phyloP scores from a whole-genome alignment of 1,140 invertebrate species.

The Vanessa tameamea region DNA sequence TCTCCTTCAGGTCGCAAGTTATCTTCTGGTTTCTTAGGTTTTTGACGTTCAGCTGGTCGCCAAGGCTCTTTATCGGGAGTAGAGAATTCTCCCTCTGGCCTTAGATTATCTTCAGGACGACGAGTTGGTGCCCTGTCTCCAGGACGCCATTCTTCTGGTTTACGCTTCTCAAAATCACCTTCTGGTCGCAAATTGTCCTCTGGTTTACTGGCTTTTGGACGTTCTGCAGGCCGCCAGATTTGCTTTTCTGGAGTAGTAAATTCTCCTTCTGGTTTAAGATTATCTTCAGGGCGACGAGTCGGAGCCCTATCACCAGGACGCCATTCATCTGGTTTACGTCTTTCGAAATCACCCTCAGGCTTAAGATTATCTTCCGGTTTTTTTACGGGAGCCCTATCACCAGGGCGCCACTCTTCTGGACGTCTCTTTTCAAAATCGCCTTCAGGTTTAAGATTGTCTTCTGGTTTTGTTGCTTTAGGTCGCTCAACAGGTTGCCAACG shows the following conservation, averaged over 20 bases:
- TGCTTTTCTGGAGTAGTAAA: constrained; percentile 76
- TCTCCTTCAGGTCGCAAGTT: constrained; percentile 79
- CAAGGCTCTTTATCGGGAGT: constrained; percentile 78
- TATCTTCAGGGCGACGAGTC: constrained; percentile 71
- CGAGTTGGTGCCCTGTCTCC: constrained; percentile 79
- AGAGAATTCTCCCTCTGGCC: constrained; percentile 83
- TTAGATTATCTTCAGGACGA: constrained; percentile 82
- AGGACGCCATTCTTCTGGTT: constrained; percentile 72
- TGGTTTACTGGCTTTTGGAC: constrained; percentile 61
- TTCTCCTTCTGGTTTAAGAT: constrained; percentile 82
- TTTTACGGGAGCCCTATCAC: constrained; percentile 79
- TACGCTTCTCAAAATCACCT: constrained; percentile 79
- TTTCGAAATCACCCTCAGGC: constrained; percentile 82
- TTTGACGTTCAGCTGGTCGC: constrained; percentile 71
- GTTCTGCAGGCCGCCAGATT: constrained; percentile 48
- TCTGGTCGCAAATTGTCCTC: constrained; percentile 81
- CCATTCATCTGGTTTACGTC: constrained; percentile 74
- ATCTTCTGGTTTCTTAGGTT: constrained; percentile 74
- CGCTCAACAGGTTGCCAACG: constrained; percentile 75
- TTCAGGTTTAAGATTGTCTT: constrained; percentile 66
- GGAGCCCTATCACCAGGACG: constrained; percentile 72
- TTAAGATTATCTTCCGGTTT: constrained; percentile 83
- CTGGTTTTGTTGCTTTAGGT: constrained; percentile 73
- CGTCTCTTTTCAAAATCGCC: constrained; percentile 77
- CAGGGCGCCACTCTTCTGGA: constrained; percentile 70